Evolutionary conservation across 30 jellyfish, hydroid and myxozoan genomes (phyloP).

Genomic region (Sanderia malayensis): DNA sequence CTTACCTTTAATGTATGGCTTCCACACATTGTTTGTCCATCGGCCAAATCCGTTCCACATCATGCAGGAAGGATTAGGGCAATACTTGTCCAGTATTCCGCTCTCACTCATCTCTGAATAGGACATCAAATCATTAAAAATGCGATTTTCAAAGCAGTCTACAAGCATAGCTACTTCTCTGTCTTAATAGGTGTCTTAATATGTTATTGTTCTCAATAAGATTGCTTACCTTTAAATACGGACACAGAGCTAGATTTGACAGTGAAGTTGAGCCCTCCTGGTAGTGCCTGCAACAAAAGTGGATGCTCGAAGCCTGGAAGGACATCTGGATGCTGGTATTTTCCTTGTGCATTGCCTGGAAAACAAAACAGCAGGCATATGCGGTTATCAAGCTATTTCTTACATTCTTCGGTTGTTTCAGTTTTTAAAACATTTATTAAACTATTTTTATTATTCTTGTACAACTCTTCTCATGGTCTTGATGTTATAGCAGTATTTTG

Average conservation of each 20-base stretch:
- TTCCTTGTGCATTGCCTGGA: constrained; percentile 93
- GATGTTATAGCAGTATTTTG: too few species aligned
- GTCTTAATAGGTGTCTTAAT: too few species aligned
- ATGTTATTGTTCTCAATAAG: too few species aligned
- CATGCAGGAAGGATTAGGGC: constrained; percentile 76
- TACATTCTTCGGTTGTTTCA: too few species aligned
- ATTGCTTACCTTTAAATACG: constrained; percentile 62
- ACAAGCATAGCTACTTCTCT: too few species aligned
- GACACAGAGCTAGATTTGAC: constrained; percentile 36
- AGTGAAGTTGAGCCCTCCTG: constrained; percentile 37
- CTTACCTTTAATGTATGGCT: constrained; percentile 58
- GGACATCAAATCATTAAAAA: too few species aligned
- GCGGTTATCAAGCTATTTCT: too few species aligned
- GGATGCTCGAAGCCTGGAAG: constrained; percentile 90
- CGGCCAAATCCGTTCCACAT: constrained; percentile 94
- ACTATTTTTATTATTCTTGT: too few species aligned
- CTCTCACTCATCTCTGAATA: constrained; percentile 38
- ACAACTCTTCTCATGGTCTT: too few species aligned
- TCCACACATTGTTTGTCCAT: constrained; percentile 74
- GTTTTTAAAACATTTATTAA: too few species aligned
- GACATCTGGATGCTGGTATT: constrained; percentile 82
- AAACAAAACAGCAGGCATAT: too few species aligned
- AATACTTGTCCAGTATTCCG: constrained; percentile 51
- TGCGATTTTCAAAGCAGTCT: too few species aligned
- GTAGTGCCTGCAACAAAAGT: constrained; percentile 54